Evolutionary conservation across 2,797 vertebrate species (phyloP).

Genomic region (Sebastolobus altivelis): DNA sequence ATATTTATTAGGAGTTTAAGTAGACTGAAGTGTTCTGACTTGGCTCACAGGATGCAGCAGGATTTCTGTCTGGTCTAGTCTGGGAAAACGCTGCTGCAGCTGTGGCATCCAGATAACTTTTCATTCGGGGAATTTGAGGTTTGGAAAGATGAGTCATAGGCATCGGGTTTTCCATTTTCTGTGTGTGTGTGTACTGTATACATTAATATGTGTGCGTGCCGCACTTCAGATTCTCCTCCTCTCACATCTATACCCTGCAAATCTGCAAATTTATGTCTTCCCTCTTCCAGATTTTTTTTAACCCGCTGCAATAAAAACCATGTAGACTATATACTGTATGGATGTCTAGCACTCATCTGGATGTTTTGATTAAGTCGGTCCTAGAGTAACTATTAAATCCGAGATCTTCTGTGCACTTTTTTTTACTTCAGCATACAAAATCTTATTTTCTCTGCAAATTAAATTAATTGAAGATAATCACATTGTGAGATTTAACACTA

Average conservation of each 20-base stretch:
- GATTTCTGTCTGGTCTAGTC: constrained; percentile 15
- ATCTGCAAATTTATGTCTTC: background rate
- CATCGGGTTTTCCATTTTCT: constrained; percentile 30
- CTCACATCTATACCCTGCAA: background rate
- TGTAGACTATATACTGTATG: no score
- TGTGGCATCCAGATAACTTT: constrained; percentile 27
- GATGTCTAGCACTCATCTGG: background rate
- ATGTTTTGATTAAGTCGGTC: background rate
- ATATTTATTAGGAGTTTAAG: background rate
- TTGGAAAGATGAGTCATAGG: constrained; percentile 59
- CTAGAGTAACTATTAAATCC: background rate
- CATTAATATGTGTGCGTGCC: background rate
- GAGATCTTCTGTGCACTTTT: background rate
- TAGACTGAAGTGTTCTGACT: background rate
- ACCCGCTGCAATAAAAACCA: background rate
- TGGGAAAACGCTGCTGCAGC: constrained; percentile 18
- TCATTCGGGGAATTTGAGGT: constrained; percentile 13
- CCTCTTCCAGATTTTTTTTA: background rate
- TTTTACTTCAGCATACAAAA: background rate
- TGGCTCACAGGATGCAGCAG: constrained; percentile 19
- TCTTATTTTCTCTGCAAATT: background rate
- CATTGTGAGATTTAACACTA: constrained; percentile 5
- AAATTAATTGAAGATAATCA: constrained; percentile 3
- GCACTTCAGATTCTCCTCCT: background rate
- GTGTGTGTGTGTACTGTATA: background rate